These are phyloP conservation scores for Sarcophaga rosellei DNA, from an alignment of 2,888 invertebrate species.

Conservation along the genomic window DNA sequence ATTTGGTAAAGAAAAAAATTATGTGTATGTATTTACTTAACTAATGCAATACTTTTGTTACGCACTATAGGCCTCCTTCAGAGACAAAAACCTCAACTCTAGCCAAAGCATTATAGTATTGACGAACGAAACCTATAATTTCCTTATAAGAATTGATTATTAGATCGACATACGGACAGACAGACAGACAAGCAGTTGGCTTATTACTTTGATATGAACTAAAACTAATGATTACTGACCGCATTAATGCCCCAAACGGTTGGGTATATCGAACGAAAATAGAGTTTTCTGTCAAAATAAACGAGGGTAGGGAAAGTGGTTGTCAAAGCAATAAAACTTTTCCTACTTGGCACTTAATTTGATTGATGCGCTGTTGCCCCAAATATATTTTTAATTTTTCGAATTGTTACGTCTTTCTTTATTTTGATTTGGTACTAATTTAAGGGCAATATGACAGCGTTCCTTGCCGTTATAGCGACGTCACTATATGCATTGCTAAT, in stretches of 20 bases:
- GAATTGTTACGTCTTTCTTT: too few relatives aligned
- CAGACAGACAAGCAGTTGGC: background rate
- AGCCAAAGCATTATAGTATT: background rate
- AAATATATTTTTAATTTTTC: conserved; percentile 16
- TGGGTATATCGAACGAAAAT: too few relatives aligned
- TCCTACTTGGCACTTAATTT: conserved; percentile 2
- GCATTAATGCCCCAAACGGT: background rate
- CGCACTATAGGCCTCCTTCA: background rate
- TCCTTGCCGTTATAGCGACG: too few relatives aligned
- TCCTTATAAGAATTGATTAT: background rate
- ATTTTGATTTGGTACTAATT: too few relatives aligned
- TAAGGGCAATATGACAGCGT: too few relatives aligned
- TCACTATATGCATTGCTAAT: too few relatives aligned
- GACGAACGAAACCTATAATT: background rate
- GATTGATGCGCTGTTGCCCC: conserved; percentile 25
- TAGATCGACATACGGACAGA: background rate
- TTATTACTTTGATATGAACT: background rate
- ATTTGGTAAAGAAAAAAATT: conserved; percentile 26
- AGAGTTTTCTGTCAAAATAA: too few relatives aligned
- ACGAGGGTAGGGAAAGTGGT: background rate
- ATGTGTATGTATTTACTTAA: background rate
- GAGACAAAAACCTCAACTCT: background rate
- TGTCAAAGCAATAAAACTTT: background rate
- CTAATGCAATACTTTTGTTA: background rate
- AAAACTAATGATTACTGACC: background rate